phyloP scores from a whole-genome alignment of 2,113 vertebrate genomes.

The Egretta garzetta region DNA sequence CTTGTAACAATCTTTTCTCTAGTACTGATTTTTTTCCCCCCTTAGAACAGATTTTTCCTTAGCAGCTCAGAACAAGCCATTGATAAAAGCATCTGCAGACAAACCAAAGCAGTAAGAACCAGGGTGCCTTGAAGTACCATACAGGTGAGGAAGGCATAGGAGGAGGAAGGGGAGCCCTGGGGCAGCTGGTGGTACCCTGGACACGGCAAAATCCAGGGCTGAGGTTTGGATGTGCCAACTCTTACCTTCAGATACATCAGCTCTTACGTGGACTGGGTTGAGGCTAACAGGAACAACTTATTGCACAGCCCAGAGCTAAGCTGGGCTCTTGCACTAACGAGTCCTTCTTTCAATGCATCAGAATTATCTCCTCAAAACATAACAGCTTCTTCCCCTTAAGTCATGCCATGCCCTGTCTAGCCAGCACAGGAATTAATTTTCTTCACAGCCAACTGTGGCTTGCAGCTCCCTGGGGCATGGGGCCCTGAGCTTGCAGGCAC shows the following conservation, averaged over 20 bases:
- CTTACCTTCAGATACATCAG: neutral
- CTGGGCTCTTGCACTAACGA: neutral
- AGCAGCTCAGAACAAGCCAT: neutral
- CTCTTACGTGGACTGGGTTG: neutral
- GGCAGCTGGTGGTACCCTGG: neutral
- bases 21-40: too few relatives aligned
- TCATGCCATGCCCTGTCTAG: neutral
- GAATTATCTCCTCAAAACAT: neutral
- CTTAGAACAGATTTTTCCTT: neutral
- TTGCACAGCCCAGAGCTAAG: neutral
- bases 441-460: neutral
- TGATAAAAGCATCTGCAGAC: neutral
- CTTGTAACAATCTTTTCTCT: neutral
- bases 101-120: neutral
- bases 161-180: neutral
- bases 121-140: neutral
- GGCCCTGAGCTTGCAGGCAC: neutral
- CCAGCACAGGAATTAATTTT: neutral
- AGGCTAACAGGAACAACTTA: neutral
- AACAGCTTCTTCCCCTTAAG: neutral
- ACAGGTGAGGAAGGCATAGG: neutral
- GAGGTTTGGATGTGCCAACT: neutral
- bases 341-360: neutral
- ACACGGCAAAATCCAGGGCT: neutral
- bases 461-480: neutral